Base-by-base conservation (phyloP, 2,113 vertebrate genomes). In the Callaeas wilsoni region DNA sequence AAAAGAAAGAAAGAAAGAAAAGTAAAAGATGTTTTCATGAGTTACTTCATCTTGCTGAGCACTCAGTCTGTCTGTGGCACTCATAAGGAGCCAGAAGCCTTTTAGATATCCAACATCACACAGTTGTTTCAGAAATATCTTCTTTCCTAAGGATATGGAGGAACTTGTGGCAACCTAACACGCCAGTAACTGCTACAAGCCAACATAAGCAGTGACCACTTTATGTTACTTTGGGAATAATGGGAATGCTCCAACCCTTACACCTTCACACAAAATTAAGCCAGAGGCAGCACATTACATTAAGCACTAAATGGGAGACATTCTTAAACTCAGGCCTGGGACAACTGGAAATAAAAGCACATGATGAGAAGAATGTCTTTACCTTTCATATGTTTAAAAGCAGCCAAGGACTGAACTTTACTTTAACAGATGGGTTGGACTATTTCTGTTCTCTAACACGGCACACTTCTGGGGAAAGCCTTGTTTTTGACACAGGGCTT, bases 401-500 rank as follows among this genome's bases (percentile, higher is more conserved):
- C 16, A 2, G 74, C 76, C 74, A 87, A 86, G 47, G 37, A 13
- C 41, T 11, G 16, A 88, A 71, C 42, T 84, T 55, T 6, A 67
- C 76, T 89, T 94, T 87, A 87, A 57, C 89, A 91, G 83, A 83
- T n/a, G 65, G 39, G 22, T 15, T 16, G 0, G 26, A 25, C 57
- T 80, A 16, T 42, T 84, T 70, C 63, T 75, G 41, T 13, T 57
- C 46, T 60, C 29, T 15, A 33, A 44, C 56, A 53, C 71, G 4
- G 30, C 4, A 3, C 1, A 5, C 52, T 88, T 94, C 47, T 6
- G 90, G 94, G 83, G 79, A 71, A 93, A 95, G 84, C 94, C 81
- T 69, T 74, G 84, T 47, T 96, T 93, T 92, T 73, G 87, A 93
- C 73, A 87, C 35, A 14, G 81, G 86, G 64, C 74, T 92, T 84